Percentiles rank a stretch among this genome's conserved stretches.
phyloP scores from a whole-genome alignment of 2,888 invertebrate genomes.

The Kuschelorhynchus macadamiae region DNA sequence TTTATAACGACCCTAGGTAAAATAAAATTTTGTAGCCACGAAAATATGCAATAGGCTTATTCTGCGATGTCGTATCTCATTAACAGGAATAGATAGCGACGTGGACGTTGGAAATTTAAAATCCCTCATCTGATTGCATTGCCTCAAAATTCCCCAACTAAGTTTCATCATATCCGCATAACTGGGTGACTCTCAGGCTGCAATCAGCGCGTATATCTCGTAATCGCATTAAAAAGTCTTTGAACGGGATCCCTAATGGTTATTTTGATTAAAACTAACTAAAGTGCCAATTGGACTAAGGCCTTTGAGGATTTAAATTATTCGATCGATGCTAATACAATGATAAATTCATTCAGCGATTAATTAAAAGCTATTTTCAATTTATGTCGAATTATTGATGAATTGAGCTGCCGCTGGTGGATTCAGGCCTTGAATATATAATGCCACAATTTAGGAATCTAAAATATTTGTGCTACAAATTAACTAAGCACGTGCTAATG shows the following conservation, averaged over 20 bases:
- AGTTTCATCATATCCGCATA: conserved; percentile 6
- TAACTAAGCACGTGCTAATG: background rate
- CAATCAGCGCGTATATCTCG: conserved; percentile 20
- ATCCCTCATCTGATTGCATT: background rate
- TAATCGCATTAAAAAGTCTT: conserved; percentile 40
- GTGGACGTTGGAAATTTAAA: too few species aligned
- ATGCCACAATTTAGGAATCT: background rate
- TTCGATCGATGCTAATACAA: conserved; percentile 1
- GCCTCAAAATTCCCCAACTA: background rate
- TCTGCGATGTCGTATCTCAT: too few species aligned
- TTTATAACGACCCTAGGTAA: too few species aligned
- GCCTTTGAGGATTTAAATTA: conserved; percentile 31
- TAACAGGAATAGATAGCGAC: too few species aligned
- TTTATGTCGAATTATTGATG: conserved; percentile 7
- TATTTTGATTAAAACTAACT: conserved; percentile 39
- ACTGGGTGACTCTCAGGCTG: conserved; percentile 2
- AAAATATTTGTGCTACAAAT: background rate
- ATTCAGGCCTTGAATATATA: background rate
- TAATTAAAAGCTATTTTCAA: conserved; percentile 5
- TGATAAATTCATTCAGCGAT: conserved; percentile 22
- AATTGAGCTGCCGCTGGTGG: background rate
- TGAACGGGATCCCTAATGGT: conserved; percentile 28
- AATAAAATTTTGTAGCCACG: too few species aligned
- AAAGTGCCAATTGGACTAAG: conserved; percentile 36
- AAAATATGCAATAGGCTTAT: too few species aligned